Evolutionary conservation across 2,888 invertebrate species (phyloP).

Genomic region (Falcaria lacertinaria): DNA sequence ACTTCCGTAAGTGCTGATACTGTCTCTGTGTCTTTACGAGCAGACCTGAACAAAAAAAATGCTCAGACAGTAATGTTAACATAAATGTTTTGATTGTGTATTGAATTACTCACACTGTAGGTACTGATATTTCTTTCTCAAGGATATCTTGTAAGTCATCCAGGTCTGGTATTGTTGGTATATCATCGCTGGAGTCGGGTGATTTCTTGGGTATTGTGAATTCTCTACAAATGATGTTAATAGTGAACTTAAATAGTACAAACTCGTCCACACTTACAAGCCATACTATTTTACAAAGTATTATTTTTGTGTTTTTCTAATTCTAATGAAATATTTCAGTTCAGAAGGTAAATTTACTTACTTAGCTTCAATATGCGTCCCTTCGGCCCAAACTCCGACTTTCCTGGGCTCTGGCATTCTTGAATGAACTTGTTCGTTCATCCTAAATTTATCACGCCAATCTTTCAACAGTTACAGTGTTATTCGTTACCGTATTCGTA

Average conservation of each 20-base stretch:
- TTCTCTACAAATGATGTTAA: slow-evolving; percentile 47
- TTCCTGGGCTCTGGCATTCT: slow-evolving; percentile 61
- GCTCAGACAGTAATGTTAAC: not conserved
- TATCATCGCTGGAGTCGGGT: slow-evolving; percentile 66
- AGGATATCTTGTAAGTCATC: slow-evolving; percentile 70
- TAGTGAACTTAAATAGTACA: too few species aligned
- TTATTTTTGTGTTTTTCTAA: not conserved
- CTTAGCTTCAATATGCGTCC: slow-evolving; percentile 66
- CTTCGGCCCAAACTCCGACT: slow-evolving; percentile 72
- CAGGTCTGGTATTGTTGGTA: slow-evolving; percentile 72
- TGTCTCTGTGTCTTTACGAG: slow-evolving; percentile 58
- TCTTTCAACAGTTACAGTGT: too few species aligned
- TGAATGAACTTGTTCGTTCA: slow-evolving; percentile 50
- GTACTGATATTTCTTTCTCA: slow-evolving; percentile 64
- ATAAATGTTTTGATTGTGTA: not conserved
- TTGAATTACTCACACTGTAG: slow-evolving; percentile 47
- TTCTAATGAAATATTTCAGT: not conserved
- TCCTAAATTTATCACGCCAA: too few species aligned
- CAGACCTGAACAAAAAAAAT: slow-evolving; percentile 44
- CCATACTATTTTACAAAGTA: too few species aligned
- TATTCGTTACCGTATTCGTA: too few species aligned
- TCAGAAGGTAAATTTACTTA: slow-evolving; percentile 19
- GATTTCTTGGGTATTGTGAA: slow-evolving; percentile 65
- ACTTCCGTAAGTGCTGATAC: slow-evolving; percentile 62
- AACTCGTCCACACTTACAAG: too few species aligned